A percentile compares a stretch with the other conserved stretches of the same genome.
Conservation (phyloP, 2,888 invertebrate genomes). For the Ischnus inquisitorius region DNA sequence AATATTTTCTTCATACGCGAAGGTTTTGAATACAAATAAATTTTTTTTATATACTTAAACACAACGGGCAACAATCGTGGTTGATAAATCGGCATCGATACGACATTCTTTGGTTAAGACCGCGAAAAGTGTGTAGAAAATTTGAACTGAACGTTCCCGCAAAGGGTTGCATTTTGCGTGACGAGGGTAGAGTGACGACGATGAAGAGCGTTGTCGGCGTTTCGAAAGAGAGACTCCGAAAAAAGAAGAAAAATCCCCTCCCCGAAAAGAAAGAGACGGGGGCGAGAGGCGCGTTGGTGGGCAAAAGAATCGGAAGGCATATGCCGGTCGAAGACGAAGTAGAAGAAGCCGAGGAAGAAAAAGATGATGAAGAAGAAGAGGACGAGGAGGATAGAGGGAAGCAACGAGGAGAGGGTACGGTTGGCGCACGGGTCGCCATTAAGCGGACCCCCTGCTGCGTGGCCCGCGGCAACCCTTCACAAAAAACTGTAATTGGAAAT, state of each 20-base stretch:
- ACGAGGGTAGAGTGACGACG: slow-evolving; percentile 49
- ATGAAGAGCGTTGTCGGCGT: slow-evolving; percentile 60
- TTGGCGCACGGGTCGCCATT: slow-evolving; percentile 84
- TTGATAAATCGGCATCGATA: not conserved
- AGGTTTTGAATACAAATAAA: too few species aligned
- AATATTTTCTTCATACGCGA: too few species aligned
- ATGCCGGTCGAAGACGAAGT: slow-evolving; percentile 40
- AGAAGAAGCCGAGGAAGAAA: slow-evolving; percentile 60
- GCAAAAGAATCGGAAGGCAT: slow-evolving; percentile 67
- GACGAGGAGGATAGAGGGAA: slow-evolving; percentile 62
- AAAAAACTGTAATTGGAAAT: slow-evolving; percentile 86
- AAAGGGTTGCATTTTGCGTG: slow-evolving; percentile 49
- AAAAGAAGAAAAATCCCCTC: slow-evolving; percentile 1
- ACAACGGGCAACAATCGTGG: not conserved
- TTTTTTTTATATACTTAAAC: too few species aligned
- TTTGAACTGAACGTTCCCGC: not conserved
- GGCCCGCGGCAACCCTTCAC: slow-evolving; percentile 85
- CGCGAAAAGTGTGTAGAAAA: slow-evolving; percentile 1
- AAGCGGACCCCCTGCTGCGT: slow-evolving; percentile 85
- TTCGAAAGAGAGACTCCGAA: slow-evolving; percentile 25
- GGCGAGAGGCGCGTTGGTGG: slow-evolving; percentile 67
- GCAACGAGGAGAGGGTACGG: slow-evolving; percentile 78
- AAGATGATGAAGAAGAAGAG: slow-evolving; percentile 55
- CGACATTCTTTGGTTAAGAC: not conserved
- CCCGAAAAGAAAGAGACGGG: slow-evolving; percentile 65